Evolutionary conservation across 1,140 invertebrate genomes (phyloP).

Genomic region (Charaxes varanes): DNA sequence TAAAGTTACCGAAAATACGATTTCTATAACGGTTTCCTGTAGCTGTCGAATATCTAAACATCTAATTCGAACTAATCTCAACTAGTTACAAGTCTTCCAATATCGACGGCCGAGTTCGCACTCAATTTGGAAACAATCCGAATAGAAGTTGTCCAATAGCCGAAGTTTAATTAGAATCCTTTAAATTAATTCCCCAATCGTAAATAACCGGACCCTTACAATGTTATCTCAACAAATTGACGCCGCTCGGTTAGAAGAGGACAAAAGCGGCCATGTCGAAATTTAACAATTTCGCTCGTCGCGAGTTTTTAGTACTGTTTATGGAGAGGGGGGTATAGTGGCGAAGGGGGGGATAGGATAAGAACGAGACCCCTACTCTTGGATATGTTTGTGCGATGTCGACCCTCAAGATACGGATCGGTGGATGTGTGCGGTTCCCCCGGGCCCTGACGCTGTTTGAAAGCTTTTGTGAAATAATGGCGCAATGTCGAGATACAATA

Average conservation of each 20-base stretch:
- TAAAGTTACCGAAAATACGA: too few species aligned
- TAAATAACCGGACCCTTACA: conserved; percentile 44
- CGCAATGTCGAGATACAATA: conserved; percentile 21
- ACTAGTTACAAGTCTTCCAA: conserved; percentile 11
- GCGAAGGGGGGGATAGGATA: conserved; percentile 48
- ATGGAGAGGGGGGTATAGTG: conserved; percentile 48
- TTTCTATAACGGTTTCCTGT: too few species aligned
- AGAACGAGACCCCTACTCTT: conserved; percentile 58
- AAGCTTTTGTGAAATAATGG: conserved; percentile 50
- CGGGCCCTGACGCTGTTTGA: conserved; percentile 37
- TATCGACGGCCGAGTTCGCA: conserved; percentile 14
- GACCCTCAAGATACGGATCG: conserved; percentile 53
- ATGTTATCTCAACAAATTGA: conserved; percentile 68
- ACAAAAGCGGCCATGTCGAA: conserved; percentile 34
- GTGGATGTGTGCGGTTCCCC: conserved; percentile 35
- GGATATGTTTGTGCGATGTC: conserved; percentile 57
- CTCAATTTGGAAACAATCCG: conserved; percentile 24
- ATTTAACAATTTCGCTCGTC: conserved; percentile 64
- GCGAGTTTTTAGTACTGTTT: conserved; percentile 62
- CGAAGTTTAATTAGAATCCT: conserved; percentile 42
- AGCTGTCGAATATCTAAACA: too few species aligned
- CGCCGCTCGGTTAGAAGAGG: conserved; percentile 32
- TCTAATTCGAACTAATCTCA: too few species aligned
- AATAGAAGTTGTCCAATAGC: conserved; percentile 30
- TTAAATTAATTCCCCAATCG: conserved; percentile 52